Percentiles rank a stretch among this genome's conserved stretches.
These are phyloP conservation scores for Zoanthus sansibaricus DNA, from an alignment of 92 coral and sea anemone species.

Conservation along the genomic window DNA sequence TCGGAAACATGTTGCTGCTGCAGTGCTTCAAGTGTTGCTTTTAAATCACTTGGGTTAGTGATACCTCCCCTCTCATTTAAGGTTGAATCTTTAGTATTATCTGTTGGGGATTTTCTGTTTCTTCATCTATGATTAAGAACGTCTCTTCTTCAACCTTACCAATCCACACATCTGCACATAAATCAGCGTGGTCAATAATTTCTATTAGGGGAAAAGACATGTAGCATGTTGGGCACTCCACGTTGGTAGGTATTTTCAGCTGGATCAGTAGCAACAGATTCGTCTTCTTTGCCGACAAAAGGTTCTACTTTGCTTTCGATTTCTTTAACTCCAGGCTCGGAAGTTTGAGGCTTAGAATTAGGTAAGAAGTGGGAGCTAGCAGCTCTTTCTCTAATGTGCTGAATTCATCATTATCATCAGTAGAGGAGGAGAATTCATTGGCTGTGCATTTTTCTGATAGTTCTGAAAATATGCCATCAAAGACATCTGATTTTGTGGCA, in stretches of 20 bases:
- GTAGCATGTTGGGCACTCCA: constrained; percentile 47
- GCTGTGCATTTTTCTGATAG: too few species aligned
- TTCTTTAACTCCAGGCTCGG: constrained; percentile 24
- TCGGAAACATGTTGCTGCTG: neutral
- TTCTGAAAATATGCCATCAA: neutral
- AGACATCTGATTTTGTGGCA: neutral
- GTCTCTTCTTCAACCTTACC: constrained; percentile 43
- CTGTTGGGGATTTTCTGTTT: neutral
- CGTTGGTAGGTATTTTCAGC: constrained; percentile 21
- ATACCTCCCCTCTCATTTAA: neutral
- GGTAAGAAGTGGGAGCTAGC: constrained; percentile 33
- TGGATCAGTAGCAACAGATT: constrained; percentile 5
- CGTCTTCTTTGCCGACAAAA: constrained; percentile 28
- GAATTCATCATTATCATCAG: neutral
- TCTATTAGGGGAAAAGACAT: constrained; percentile 34
- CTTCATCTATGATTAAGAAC: neutral
- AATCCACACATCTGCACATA: constrained; percentile 51
- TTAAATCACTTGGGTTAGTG: constrained; percentile 7
- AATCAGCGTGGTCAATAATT: constrained; percentile 60
- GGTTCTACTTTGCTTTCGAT: constrained; percentile 21
- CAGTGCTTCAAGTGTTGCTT: neutral
- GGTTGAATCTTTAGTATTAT: neutral
- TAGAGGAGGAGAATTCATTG: neutral
- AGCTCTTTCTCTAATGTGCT: constrained; percentile 12
- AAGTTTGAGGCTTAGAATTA: neutral